Evolutionary conservation across 2,113 vertebrate genomes (phyloP).

Genomic region (Azemiops feae): DNA sequence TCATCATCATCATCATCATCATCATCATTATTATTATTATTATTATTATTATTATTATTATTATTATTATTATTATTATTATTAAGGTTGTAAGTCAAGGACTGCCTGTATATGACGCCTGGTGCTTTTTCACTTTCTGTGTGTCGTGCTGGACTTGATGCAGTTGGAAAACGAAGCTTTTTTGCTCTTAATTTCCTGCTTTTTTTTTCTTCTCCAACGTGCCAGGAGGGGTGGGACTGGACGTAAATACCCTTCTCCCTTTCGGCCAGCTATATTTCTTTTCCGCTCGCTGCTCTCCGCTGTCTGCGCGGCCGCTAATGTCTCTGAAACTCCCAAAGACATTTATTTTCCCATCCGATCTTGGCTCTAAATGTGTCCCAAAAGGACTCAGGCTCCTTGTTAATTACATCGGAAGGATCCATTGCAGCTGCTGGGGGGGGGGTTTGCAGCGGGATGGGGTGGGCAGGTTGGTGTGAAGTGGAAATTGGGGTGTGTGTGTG

Average conservation of each 20-base stretch:
- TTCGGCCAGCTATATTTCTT: not conserved
- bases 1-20: too few relatives aligned
- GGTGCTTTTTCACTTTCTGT: not conserved
- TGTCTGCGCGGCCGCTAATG: not conserved
- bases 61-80: too few relatives aligned
- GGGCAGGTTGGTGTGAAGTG: not conserved
- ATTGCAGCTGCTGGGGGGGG: not conserved
- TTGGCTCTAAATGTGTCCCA: not conserved
- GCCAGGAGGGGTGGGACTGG: not conserved
- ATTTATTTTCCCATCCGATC: not conserved
- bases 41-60: too few relatives aligned
- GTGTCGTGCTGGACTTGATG: not conserved
- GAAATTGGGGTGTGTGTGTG: too few relatives aligned
- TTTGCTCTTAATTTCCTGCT: not conserved
- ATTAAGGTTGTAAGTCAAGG: too few relatives aligned
- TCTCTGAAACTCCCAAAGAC: constrained; percentile 8
- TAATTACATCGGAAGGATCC: not conserved
- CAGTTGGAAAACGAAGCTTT: not conserved
- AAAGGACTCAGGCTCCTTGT: not conserved
- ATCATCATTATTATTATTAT: too few relatives aligned
- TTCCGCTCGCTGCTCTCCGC: not conserved
- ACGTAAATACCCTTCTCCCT: not conserved
- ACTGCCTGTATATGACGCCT: too few relatives aligned
- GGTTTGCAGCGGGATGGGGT: not conserved
- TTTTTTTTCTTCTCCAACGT: not conserved